These are phyloP conservation scores for Eulimnadia texana DNA, from an alignment of 1,140 invertebrate genomes.

Conservation along the genomic window DNA sequence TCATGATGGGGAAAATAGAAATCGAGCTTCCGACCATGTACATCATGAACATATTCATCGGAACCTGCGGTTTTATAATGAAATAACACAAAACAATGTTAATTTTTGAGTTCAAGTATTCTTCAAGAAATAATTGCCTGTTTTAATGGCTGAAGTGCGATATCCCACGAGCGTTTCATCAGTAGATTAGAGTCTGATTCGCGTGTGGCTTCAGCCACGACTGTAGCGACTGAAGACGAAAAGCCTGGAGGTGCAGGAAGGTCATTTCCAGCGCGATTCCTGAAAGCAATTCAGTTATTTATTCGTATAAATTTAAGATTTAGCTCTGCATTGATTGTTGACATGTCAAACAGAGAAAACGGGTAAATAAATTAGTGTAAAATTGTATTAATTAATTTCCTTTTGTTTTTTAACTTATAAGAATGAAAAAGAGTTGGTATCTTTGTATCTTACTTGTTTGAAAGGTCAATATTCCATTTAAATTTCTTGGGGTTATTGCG, in stretches of 20 bases:
- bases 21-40: too few relatives aligned
- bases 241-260: constrained; percentile 69
- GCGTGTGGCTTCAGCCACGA: constrained; percentile 54
- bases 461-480: constrained; percentile 7
- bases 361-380: neutral
- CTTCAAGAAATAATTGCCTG: constrained; percentile 34
- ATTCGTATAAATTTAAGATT: neutral
- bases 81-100: too few relatives aligned
- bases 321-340: neutral
- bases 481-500: constrained; percentile 4
- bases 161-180: constrained; percentile 94
- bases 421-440: neutral
- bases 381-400: neutral
- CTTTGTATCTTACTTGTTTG: constrained; percentile 1
- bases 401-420: neutral
- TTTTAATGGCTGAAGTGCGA: constrained; percentile 86
- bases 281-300: neutral
- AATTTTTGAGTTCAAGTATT: neutral
- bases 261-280: constrained; percentile 24
- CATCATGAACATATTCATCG: too few relatives aligned
- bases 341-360: neutral
- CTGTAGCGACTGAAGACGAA: constrained; percentile 49
- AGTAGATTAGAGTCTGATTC: constrained; percentile 66
- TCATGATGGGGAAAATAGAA: too few relatives aligned
- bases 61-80: neutral